Evolutionary conservation across 2,797 vertebrate genomes (phyloP).

Genomic region (Salarias fasciatus): DNA sequence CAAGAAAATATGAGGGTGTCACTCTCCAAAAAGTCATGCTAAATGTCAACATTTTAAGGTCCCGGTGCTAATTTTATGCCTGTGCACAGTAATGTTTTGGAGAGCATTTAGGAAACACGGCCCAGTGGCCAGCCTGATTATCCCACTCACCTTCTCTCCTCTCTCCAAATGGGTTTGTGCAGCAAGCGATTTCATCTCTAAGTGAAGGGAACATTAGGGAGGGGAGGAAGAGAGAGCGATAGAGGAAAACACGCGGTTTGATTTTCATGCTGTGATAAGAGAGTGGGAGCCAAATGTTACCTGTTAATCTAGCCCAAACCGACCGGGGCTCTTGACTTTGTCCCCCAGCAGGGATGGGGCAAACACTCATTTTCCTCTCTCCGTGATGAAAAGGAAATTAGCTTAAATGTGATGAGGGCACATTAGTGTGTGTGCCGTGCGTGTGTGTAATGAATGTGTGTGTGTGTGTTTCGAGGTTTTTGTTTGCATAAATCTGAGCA

Average conservation of each 20-base stretch:
- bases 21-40: constrained; percentile 99
- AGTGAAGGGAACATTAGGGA: constrained; percentile 98
- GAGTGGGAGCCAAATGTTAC: constrained; percentile 91
- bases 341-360: constrained; percentile 84
- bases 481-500: not conserved
- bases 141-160: constrained; percentile 99
- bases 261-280: constrained; percentile 93
- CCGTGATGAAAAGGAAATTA: constrained; percentile 85
- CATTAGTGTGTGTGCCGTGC: constrained; percentile 70
- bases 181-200: constrained; percentile 99
- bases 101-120: constrained; percentile 99
- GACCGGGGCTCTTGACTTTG: constrained; percentile 84
- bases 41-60: constrained; percentile 99
- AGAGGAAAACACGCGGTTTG: constrained; percentile 90
- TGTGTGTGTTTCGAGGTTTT: constrained; percentile 20
- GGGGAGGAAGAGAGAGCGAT: constrained; percentile 79
- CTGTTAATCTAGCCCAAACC: constrained; percentile 84
- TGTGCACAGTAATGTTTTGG: constrained; percentile 99
- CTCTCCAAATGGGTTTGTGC: constrained; percentile 99
- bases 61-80: constrained; percentile 99
- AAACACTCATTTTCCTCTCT: constrained; percentile 85
- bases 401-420: constrained; percentile 82
- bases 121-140: constrained; percentile 99
- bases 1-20: constrained; percentile 99
- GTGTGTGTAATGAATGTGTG: constrained; percentile 60